phyloP scores from a whole-genome alignment of 2,113 vertebrate species.

The Corythornis vintsioides region DNA sequence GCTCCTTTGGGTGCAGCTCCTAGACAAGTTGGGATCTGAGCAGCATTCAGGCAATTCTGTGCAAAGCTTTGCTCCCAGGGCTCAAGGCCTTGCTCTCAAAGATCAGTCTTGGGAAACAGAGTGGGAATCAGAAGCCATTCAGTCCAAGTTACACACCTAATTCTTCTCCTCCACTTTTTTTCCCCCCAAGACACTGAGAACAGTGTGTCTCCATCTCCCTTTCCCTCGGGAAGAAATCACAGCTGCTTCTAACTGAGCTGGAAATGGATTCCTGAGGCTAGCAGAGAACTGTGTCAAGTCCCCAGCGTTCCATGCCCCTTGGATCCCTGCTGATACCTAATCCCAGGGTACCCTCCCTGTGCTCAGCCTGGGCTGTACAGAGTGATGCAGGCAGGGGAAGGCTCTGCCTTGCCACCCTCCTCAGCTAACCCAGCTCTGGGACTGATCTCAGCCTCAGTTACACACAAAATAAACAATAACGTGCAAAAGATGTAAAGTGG shows the following conservation, averaged over 20 bases:
- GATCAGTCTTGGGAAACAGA: not conserved
- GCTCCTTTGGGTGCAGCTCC: not conserved
- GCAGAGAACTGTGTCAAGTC: not conserved
- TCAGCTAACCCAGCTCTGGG: not conserved
- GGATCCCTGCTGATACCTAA: not conserved
- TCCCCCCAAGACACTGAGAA: not conserved
- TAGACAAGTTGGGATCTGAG: not conserved
- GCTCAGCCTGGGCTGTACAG: fast-evolving
- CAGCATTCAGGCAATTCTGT: not conserved
- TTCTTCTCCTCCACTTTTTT: not conserved
- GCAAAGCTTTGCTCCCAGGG: not conserved
- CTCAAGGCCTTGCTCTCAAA: not conserved
- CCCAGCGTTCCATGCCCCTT: not conserved
- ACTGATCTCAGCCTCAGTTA: not conserved
- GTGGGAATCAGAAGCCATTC: not conserved
- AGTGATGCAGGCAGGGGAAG: fast-evolving
- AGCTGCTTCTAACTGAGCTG: not conserved
- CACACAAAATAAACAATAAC: not conserved
- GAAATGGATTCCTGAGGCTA: not conserved
- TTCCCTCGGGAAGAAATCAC: not conserved
- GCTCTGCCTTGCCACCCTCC: not conserved
- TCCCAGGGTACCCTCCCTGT: fast-evolving
- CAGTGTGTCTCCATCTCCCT: not conserved
- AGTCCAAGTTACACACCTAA: not conserved
- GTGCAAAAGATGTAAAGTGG: fast-evolving